Conservation (phyloP, 2,113 vertebrate genomes). For the Grammomys dolichurus region DNA sequence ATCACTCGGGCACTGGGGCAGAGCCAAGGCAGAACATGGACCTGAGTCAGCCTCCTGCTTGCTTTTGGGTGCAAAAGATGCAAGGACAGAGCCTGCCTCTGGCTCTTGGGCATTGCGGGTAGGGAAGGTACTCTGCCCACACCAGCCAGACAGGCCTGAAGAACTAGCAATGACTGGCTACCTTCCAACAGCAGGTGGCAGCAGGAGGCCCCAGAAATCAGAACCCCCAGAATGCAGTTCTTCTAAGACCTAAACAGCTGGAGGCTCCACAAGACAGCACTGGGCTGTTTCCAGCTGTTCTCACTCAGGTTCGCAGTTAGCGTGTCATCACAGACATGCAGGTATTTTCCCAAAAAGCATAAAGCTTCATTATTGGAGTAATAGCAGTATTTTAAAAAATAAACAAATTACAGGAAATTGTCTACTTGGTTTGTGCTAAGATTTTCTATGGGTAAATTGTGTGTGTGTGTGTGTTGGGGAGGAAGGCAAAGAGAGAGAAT, state of each 20-base stretch:
- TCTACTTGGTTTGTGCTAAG: conserved; percentile 9
- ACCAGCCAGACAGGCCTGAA: not conserved
- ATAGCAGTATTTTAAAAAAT: not conserved
- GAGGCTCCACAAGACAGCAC: not conserved
- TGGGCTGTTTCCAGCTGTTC: not conserved
- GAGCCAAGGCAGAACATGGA: not conserved
- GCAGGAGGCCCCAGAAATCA: not conserved
- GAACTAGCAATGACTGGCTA: not conserved
- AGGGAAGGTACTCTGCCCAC: not conserved
- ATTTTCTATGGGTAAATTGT: not conserved
- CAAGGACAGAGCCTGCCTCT: not conserved
- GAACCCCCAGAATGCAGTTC: not conserved
- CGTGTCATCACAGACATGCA: not conserved
- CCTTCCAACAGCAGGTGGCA: too few relatives aligned
- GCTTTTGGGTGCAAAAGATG: not conserved
- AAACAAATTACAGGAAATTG: not conserved
- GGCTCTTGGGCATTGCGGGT: not conserved
- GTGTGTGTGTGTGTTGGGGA: too few relatives aligned
- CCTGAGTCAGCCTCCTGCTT: not conserved
- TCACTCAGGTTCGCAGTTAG: not conserved
- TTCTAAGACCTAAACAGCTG: not conserved
- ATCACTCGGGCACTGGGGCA: not conserved
- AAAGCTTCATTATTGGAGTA: not conserved
- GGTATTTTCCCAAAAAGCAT: not conserved
- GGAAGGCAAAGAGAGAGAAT: not conserved